phyloP scores from a whole-genome alignment of 2,797 vertebrate genomes.

The Pipistrellus nathusii region DNA sequence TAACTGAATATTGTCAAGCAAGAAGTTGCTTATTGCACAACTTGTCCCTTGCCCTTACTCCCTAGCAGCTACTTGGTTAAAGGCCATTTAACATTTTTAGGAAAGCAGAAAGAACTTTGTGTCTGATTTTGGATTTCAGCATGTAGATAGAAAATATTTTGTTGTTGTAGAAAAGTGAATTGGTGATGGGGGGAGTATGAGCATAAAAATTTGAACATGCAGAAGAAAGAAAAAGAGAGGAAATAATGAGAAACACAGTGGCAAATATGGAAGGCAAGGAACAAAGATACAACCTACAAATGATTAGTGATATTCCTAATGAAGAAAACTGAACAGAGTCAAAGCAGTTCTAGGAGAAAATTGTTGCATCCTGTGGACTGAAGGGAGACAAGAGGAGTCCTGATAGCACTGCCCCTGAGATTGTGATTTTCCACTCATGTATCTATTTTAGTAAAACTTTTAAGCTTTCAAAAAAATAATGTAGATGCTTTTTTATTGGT shows the following conservation, averaged over 20 bases:
- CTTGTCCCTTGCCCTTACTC: background rate
- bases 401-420: background rate
- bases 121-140: conserved; percentile 8
- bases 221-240: background rate
- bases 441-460: background rate
- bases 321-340: conserved; percentile 31
- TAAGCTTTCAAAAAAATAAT: conserved; percentile 46
- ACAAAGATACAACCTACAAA: background rate
- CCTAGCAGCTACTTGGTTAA: background rate
- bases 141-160: conserved; percentile 17
- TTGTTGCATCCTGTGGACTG: background rate
- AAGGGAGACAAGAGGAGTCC: background rate
- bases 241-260: background rate
- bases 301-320: conserved; percentile 31
- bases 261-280: background rate
- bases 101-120: background rate
- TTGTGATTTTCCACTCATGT: background rate
- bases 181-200: background rate
- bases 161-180: conserved; percentile 48
- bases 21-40: conserved; percentile 25
- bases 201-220: conserved; percentile 38
- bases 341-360: conserved; percentile 41
- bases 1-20: background rate
- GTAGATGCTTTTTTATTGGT: background rate
- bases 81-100: background rate